A percentile compares a stretch with the other conserved stretches of the same genome.
These are phyloP conservation scores for Salticus scenicus DNA, from an alignment of 2,888 invertebrate genomes.

Conservation along the genomic window DNA sequence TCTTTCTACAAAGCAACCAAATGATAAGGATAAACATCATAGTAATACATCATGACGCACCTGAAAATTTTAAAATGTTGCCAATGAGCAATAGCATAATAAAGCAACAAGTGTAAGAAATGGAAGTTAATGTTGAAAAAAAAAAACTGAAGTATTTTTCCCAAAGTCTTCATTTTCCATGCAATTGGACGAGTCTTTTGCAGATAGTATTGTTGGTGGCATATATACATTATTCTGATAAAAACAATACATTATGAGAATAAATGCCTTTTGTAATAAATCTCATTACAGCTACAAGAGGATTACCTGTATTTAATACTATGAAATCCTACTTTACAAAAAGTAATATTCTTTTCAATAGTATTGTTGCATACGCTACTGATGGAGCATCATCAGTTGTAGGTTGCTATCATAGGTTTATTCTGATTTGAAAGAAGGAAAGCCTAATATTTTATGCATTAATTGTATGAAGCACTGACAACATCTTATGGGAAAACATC, in stretches of 20 bases:
- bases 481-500: background rate
- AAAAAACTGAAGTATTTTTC: background rate
- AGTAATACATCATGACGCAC: background rate
- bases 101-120: conserved; percentile 1
- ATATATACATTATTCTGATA: conserved; percentile 6
- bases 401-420: conserved; percentile 23
- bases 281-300: background rate
- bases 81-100: background rate
- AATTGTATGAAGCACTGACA: background rate
- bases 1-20: background rate
- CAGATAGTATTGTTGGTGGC: background rate
- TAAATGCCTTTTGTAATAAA: conserved; percentile 7
- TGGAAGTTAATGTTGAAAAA: conserved; percentile 5
- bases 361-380: conserved; percentile 20
- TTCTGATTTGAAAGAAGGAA: conserved; percentile 9
- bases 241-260: background rate
- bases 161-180: conserved; percentile 5
- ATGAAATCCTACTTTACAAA: background rate
- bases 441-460: too few relatives aligned
- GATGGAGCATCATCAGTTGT: conserved; percentile 20
- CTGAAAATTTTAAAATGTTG: too few relatives aligned
- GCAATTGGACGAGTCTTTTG: conserved; percentile 5
- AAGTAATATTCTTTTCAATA: background rate
- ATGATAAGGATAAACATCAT: background rate
- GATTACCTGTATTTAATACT: too few relatives aligned